phyloP scores from a whole-genome alignment of 2,888 invertebrate species.

The Volucella inanis region DNA sequence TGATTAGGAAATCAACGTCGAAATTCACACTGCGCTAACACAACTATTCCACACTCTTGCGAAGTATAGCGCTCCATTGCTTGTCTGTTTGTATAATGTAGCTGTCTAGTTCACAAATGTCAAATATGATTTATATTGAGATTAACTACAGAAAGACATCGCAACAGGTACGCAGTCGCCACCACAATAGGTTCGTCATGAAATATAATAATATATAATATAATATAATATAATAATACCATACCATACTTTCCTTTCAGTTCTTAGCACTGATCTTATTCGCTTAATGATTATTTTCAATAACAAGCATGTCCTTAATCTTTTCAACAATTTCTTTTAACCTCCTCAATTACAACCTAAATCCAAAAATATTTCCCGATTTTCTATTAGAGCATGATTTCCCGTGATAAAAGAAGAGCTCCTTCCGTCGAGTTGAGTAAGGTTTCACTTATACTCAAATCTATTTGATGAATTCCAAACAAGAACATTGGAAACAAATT shows the following conservation, averaged over 20 bases:
- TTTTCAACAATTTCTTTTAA: constrained; percentile 16
- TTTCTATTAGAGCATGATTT: constrained; percentile 81
- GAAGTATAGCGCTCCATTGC: no score
- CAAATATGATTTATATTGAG: no score
- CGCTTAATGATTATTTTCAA: background rate
- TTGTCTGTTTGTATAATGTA: no score
- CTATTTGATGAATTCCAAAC: constrained; percentile 89
- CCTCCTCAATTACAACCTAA: background rate
- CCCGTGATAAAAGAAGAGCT: constrained; percentile 89
- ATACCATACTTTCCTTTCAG: constrained; percentile 49
- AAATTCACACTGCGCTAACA: no score
- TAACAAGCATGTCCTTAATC: constrained; percentile 40
- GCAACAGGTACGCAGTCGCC: constrained; percentile 88
- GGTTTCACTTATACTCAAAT: constrained; percentile 91
- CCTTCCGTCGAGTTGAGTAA: constrained; percentile 90
- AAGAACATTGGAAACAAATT: constrained; percentile 87
- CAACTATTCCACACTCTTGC: no score
- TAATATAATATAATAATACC: no score
- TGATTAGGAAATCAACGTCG: no score
- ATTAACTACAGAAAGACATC: constrained; percentile 43
- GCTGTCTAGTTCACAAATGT: no score
- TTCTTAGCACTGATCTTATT: constrained; percentile 13
- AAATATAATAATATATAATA: constrained; percentile 65
- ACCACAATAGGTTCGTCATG: constrained; percentile 87
- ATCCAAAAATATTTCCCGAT: constrained; percentile 17